Base-by-base conservation (phyloP, 2,797 vertebrate genomes). In the Pantherophis alleghaniensis region DNA sequence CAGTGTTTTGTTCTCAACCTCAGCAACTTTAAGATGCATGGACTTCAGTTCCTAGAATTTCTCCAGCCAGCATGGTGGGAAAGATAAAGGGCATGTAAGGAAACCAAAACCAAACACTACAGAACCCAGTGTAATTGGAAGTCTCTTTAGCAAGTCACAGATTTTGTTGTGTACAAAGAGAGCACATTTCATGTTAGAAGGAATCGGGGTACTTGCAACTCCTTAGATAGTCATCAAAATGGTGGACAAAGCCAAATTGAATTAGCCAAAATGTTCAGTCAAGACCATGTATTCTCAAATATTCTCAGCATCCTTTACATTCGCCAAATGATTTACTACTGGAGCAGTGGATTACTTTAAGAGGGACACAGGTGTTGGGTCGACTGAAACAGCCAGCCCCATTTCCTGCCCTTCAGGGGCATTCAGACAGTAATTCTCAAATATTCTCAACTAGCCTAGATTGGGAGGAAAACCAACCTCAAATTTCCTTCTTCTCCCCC, bases 401-500 rank as follows among this genome's bases (percentile, higher is more conserved):
- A 9, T 79, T 37, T 10, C 69, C 69, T 79, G 69, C 18, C 69
- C 7, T 79, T 11, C 32, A 42, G 18, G 32, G 16, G 9, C 10
- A 0, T 47, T 47, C 42, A 47, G 22, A 24, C 42, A 47, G 42
- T 83, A 83, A 47, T 47, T 83, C 74, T 83, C 37, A 83, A 37
- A 83, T 51, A 47, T 83, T 22, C 79, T 83, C 42, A 83, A 24
- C 42, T 83, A 47, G 69, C 28, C 59, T 7, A 18, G 24, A 37
- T 14, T 18, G 59, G 12, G 63, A 47, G 3, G n/a, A 9, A 5
- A 20, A 47, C 7, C 11, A 56, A 42, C 1, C 24, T 9, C 22
- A 20, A 0, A 2, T 3, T 9, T 5, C 37, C 0, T 14, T 4
- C 22, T 5, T 0, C 13, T 22, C 37, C 4, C 2, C 2, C 18